These are phyloP conservation scores for Pteromalus puparum DNA, from an alignment of 1,140 invertebrate species.

Conservation along the genomic window DNA sequence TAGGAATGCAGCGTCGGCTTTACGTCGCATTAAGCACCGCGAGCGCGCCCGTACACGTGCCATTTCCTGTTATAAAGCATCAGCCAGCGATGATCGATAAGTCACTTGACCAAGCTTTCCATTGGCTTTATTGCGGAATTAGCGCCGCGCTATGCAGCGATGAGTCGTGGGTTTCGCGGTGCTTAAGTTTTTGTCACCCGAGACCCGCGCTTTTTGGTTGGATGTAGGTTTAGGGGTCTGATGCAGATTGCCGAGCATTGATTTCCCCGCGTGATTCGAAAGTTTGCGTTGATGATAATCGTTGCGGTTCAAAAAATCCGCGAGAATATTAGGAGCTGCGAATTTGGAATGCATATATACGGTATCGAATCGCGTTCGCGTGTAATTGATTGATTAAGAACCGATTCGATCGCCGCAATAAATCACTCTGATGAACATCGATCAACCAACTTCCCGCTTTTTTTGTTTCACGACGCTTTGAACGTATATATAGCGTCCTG, in stretches of 20 bases:
- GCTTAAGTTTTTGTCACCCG: background rate
- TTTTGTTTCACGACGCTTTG: no score
- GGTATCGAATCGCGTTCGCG: no score
- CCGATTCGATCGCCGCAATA: no score
- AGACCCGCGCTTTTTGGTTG: background rate
- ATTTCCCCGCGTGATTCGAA: background rate
- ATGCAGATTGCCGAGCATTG: background rate
- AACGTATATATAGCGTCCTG: no score
- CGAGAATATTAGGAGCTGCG: no score
- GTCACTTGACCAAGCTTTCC: constrained; percentile 5
- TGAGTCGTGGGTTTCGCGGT: background rate
- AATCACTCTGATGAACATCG: no score
- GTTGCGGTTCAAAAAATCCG: background rate
- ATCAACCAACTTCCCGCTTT: no score
- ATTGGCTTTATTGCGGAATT: background rate
- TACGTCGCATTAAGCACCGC: background rate
- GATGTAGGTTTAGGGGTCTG: background rate
- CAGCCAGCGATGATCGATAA: constrained; percentile 17
- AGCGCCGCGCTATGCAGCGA: background rate
- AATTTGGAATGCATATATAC: no score
- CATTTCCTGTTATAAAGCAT: constrained; percentile 21
- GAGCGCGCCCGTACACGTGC: background rate
- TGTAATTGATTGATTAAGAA: no score
- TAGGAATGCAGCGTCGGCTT: background rate
- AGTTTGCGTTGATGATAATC: background rate